Evolutionary conservation across 2,888 invertebrate species (phyloP), one percentile per base, ranked within the genome.

Genomic region (Trichopria drosophilae): DNA sequence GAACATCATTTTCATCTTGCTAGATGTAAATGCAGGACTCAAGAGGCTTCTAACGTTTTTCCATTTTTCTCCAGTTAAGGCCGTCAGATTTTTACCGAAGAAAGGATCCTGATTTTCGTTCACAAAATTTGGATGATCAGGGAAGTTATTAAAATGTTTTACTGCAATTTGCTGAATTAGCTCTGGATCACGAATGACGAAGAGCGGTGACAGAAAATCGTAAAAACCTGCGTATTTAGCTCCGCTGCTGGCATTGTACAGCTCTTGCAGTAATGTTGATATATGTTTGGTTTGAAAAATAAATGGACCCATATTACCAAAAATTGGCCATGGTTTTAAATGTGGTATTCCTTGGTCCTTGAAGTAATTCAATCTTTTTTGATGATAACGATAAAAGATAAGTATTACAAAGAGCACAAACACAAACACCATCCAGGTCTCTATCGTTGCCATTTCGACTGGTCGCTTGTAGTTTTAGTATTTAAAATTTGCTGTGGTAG

Each of bases 21-120:
- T 79, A 5, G 79, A 73, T 0, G 82, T 82, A 65, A 82, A 82
- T 0, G 80, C 78, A 1, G 82, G 82, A 22, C 78, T 80, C 16
- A 82, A 58, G 0, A 79, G 75, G 0, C 69, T 67, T n/a, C 82
- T 66, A 76, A 80, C 77, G 5, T 78, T 74, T 1, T 77, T 73
- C 81, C 81, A 81, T 64, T 60, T 74, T 1, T 80, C 74, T n/a
- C 78, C 80, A 3, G 32, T 51, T 4, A 59, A 44, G 6, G 45
- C 13, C 6, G 57, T 47, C 4, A 58, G 36, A 31, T 54, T 58
- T 6, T 44, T 54, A 0, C 42, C 45, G n/a, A 58, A 52, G 1
- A 57, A 36, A 3, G 50, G 49, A 23, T 58, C 58, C 12, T 32
- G 18, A 1, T 31, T 43, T 5, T 36, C 22, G 34, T 44, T 40